A percentile compares a stretch with the other conserved stretches of the same genome.
These are phyloP conservation scores for Axis porcinus DNA, from an alignment of 2,113 vertebrate species.

Conservation along the genomic window DNA sequence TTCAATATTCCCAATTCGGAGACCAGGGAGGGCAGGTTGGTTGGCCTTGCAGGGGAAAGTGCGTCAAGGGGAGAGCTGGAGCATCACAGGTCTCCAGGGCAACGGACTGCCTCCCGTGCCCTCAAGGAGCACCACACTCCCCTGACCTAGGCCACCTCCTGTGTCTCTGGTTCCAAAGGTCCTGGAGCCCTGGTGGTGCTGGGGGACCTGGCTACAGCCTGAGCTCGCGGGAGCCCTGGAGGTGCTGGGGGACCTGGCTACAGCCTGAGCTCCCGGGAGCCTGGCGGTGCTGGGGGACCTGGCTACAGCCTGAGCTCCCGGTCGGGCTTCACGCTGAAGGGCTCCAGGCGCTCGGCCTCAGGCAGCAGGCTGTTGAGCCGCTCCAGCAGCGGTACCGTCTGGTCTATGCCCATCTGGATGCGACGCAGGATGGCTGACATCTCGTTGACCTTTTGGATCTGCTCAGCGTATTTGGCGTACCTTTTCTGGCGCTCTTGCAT, in stretches of 20 bases:
- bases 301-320: slow-evolving; percentile 79
- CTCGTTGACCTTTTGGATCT: slow-evolving; percentile 99
- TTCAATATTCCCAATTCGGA: neutral
- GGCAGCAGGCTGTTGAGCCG: slow-evolving; percentile 95
- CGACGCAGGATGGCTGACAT: slow-evolving; percentile 98
- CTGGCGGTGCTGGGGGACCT: neutral
- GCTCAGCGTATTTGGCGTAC: slow-evolving; percentile 97
- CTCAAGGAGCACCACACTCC: neutral
- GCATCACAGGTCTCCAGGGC: neutral
- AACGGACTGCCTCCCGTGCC: neutral
- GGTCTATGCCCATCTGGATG: slow-evolving; percentile 98
- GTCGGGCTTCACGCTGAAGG: slow-evolving; percentile 93
- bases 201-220: slow-evolving; percentile 57
- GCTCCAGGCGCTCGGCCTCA: slow-evolving; percentile 92
- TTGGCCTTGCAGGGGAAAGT: neutral
- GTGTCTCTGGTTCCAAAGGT: too few species aligned
- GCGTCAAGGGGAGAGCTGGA: neutral
- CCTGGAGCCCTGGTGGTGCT: neutral
- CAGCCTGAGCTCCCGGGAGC: slow-evolving; percentile 76
- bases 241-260: slow-evolving; percentile 7
- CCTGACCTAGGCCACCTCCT: fast-evolving
- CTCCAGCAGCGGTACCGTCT: slow-evolving; percentile 96
- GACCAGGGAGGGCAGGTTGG: neutral
- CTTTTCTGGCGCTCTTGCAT: slow-evolving; percentile 99
- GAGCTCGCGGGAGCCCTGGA: slow-evolving; percentile 71